Evolutionary conservation across 2,888 invertebrate genomes (phyloP), one percentile per base, ranked within the genome.

Genomic region (Scaptodrosophila latifasciaeformis): DNA sequence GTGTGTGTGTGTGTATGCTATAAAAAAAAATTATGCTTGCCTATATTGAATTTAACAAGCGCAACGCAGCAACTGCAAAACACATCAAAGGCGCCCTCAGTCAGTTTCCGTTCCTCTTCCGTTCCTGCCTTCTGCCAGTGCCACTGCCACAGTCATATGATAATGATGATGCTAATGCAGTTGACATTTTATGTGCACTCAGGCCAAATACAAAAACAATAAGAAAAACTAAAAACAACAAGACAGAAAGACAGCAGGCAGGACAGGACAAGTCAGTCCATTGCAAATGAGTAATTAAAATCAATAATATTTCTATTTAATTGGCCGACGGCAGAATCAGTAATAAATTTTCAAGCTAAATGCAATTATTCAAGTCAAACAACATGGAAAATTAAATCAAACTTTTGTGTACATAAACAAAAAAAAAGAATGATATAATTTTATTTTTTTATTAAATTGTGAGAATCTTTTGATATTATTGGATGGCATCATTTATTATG

Each of bases 41-140:
- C 70, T 80, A 53, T 79, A 81, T 81, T 79, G 81, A 75, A 67
- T 74, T 65, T 79, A 74, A 74, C 72, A 81, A 74, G 72, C 72
- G 72, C 61, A 78, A 75, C 72, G 75, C 50, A 29, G 4, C 15
- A 10, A 13, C 17, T 37, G 17, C 37, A 13, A n/a, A 34, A 37
- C 58, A 61, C 59, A 61, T 61, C 61, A 61, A 61, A 61, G 60
- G 64, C 51, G 46, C 24, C 24, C 24, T 7, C 4, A 5, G 4
- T 5, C 24, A 3, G 24, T 24, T 7, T 24, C 24, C 24, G 4
- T 7, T 24, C 4, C 24, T 24, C 24, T 3, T 24, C 24, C 4
- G 21, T 42, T 31, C 35, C 24, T 10, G 27, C n/a, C n/a, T 27
- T 18, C 24, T 49, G 59, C 47, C 53, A 47, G 45, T 45, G 43